Evolutionary conservation across 2,888 invertebrate species (phyloP), one percentile per base, ranked within the genome.

Genomic region (Phrixothrix hirtus): DNA sequence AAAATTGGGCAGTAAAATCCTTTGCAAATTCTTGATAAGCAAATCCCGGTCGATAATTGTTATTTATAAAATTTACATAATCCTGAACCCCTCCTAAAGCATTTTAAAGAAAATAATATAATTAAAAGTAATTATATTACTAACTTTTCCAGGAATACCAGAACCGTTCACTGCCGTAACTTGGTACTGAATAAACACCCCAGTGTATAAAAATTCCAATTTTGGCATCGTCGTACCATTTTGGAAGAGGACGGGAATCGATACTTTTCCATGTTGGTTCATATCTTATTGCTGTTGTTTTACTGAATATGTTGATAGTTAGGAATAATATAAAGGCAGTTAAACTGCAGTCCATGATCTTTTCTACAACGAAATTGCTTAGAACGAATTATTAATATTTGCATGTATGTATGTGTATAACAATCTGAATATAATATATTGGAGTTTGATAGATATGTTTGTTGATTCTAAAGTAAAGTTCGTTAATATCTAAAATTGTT

Each of bases 191-290:
- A 69, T 87, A 96, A 0, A 95, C 90, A 1, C 95, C 95, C 92
- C 94, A 95, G 69, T 95, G 95, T 29, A 96, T 77, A 68, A 96
- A 95, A 63, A 96, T 93, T 1, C 95, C 95, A 58, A 93, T 77
- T 78, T 96, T 96, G 0, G 88, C 89, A 43, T 88, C 81, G 69
- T 95, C 95, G 71, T 89, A 96, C 95, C 95, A 96, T 1, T 70
- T 57, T 0, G 95, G 95, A 45, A 95, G 70, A 0, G 89, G 90
- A 42, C 95, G 79, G 9, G 79, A 79, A 68, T 96, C 95, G 62
- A 96, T 77, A 71, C 93, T 92, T 0, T 81, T 77, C 95, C 95
- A 96, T 12, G 79, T 85, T 0, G 95, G 88, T 38, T 79, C 72
- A 70, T 86, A 92, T 21, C 21, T n/a, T n/a, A n/a, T n/a, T n/a